Percentiles rank a stretch among this genome's conserved stretches.
Conservation (phyloP, 2,113 vertebrate genomes). For the Steatornis caripensis region DNA sequence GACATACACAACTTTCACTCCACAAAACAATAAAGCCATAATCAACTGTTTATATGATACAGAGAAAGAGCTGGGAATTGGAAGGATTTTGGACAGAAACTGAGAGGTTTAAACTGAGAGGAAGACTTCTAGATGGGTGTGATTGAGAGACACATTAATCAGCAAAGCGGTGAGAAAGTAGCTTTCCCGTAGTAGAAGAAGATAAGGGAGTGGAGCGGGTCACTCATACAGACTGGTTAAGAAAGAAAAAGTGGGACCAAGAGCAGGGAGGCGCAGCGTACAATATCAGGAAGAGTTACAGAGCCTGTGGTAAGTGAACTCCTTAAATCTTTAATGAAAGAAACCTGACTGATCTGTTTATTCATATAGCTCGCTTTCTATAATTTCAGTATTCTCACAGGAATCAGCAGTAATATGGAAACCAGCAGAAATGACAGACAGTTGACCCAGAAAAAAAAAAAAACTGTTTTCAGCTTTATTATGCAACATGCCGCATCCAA, state of each 20-base stretch:
- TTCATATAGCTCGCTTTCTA: not conserved
- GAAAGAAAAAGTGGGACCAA: not conserved
- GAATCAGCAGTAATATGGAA: conserved; percentile 11
- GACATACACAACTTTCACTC: not conserved
- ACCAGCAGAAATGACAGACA: conserved; percentile 30
- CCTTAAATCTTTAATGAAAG: not conserved
- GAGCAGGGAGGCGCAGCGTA: not conserved
- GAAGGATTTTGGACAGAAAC: not conserved
- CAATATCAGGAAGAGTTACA: not conserved
- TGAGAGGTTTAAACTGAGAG: not conserved
- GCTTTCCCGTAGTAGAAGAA: not conserved
- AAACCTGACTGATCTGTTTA: not conserved
- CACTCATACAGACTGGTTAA: not conserved
- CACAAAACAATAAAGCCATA: not conserved
- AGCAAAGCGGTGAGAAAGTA: not conserved
- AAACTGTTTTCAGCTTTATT: conserved; percentile 9
- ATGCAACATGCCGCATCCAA: not conserved
- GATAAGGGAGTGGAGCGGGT: not conserved
- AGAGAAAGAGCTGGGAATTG: not conserved
- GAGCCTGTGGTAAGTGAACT: not conserved
- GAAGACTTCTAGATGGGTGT: not conserved
- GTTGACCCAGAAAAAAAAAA: conserved; percentile 1
- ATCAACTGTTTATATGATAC: not conserved
- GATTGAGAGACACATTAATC: not conserved
- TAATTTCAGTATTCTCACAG: not conserved